Base-by-base conservation (phyloP, 2,113 vertebrate genomes). In the Brachyhypopomus occidentalis region DNA sequence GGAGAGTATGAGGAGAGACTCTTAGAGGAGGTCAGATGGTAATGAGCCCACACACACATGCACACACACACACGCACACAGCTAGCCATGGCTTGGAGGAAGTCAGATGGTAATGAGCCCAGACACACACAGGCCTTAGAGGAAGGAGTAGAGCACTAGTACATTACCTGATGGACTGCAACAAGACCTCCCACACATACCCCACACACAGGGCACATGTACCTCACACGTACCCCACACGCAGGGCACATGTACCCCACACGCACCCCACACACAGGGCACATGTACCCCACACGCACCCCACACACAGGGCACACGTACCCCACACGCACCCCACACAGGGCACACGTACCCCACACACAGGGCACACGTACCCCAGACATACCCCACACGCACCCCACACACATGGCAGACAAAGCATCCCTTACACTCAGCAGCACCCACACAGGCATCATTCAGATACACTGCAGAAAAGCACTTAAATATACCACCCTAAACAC, bases 121-220 rank as follows among this genome's bases (percentile, higher is more conserved):
- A 41, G 22, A 79, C 25, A 70, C 38, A 74, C 30, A 48, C 72
- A 75, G 72, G 72, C 72, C 34, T 58, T 59, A 48, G 16, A 75
- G 63, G 23, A 75, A 67, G 30, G 36, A 60, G 45, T n/a, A 75
- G 14, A 75, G 25, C 25, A 63, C 23, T 30, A 30, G 30, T 72
- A 8, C 22, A 72, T 14, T 69, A 69, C 7, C 30, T 41, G 48
- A 25, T n/a, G 34, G 74, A 75, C 48, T 59, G 14, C 41, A 81
- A 81, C 62, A 81, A 81, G 74, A 19, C 71, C 58, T 58, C 60
- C 30, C 19, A 81, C 79, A 69, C 72, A 73, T 17, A 67, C 41
- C 48, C 22, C 22, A 59, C 72, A 74, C 55, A 36, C 25, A 58
- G 41, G 41, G 41, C 79, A 48, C 59, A 11, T 72, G 0, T 88